Evolutionary conservation across 2,888 invertebrate species (phyloP).

Genomic region (Notodonta ziczac): DNA sequence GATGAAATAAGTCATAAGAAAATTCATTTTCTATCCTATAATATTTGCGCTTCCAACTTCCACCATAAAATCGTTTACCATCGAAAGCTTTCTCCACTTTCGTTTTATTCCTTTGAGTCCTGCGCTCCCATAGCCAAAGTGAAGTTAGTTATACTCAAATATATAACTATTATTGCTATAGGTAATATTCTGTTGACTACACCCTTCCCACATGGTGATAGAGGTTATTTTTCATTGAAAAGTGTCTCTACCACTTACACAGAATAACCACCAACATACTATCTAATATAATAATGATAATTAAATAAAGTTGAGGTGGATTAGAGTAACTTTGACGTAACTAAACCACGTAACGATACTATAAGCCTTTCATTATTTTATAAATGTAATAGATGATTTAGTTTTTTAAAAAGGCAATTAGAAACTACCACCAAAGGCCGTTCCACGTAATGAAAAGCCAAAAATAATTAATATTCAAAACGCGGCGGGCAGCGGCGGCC

Average conservation of each 20-base stretch:
- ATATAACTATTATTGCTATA: not conserved
- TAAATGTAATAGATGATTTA: not conserved
- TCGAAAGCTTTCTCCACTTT: constrained; percentile 25
- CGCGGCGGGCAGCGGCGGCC: constrained; percentile 16
- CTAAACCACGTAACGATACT: not conserved
- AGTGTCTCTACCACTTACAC: too few species aligned
- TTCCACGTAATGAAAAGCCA: constrained; percentile 14
- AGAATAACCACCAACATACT: too few species aligned
- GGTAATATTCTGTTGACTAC: too few species aligned
- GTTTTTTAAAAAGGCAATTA: constrained; percentile 13
- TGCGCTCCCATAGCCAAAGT: not conserved
- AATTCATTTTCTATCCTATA: too few species aligned
- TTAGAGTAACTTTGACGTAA: too few species aligned
- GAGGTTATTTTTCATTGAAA: too few species aligned
- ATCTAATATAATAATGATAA: too few species aligned
- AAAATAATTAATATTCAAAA: constrained; percentile 41
- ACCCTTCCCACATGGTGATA: too few species aligned
- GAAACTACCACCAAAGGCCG: constrained; percentile 17
- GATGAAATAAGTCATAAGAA: too few species aligned
- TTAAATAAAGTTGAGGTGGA: too few species aligned
- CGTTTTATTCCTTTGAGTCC: constrained; percentile 12
- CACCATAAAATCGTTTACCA: constrained; percentile 22
- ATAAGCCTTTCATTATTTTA: not conserved
- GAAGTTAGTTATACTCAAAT: not conserved
- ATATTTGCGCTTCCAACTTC: constrained; percentile 19